A percentile compares a stretch with the other conserved stretches of the same genome.
Conservation (phyloP, 1,140 invertebrate genomes). For the Monochamus saltuarius region DNA sequence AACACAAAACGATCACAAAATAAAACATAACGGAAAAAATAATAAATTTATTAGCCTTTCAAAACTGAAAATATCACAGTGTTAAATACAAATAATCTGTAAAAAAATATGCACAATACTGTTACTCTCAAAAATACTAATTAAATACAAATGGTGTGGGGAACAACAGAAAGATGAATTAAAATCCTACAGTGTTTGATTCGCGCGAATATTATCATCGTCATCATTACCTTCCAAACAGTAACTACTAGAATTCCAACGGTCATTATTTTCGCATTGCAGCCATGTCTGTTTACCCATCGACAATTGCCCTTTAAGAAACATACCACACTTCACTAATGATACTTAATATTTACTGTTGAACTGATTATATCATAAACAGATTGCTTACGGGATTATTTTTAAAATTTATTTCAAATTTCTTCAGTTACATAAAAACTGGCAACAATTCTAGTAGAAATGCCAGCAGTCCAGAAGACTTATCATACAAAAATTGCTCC, state of each 20-base stretch:
- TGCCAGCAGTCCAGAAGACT: too few relatives aligned
- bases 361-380: too few relatives aligned
- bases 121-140: background rate
- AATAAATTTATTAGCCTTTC: background rate
- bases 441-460: too few relatives aligned
- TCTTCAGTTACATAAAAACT: too few relatives aligned
- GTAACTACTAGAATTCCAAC: constrained; percentile 73
- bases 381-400: too few relatives aligned
- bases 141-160: constrained; percentile 1
- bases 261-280: constrained; percentile 77
- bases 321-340: background rate
- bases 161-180: too few relatives aligned
- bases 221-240: constrained; percentile 71
- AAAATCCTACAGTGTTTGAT: constrained; percentile 34
- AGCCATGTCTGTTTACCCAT: constrained; percentile 85
- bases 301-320: constrained; percentile 73
- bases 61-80: constrained; percentile 40
- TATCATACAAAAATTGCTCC: too few relatives aligned
- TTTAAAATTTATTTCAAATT: too few relatives aligned
- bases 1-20: constrained; percentile 31
- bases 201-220: constrained; percentile 33
- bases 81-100: constrained; percentile 22
- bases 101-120: constrained; percentile 2
- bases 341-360: too few relatives aligned
- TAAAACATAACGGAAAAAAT: constrained; percentile 23